Base-by-base conservation (phyloP, 2,888 invertebrate genomes). In the Dicranocentrus wangi region DNA sequence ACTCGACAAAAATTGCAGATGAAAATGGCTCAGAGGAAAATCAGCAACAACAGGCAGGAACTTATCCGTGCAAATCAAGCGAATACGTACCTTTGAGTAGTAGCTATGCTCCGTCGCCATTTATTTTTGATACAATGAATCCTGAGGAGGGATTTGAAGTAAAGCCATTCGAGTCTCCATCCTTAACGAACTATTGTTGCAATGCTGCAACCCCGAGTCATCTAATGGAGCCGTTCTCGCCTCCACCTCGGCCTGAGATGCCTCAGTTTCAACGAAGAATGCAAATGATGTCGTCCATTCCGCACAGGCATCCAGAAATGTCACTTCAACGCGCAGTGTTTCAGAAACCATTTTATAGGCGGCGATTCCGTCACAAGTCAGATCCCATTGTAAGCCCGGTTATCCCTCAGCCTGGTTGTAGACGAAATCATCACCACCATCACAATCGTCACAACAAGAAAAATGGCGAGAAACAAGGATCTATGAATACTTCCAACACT, bases 341-440 rank as follows among this genome's bases (percentile, higher is more conserved):
- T 39, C 79, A 82, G n/a, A 65, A 76, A 13, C 81, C 78, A 23
- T 78, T 78, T 43, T 47, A 68, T 60, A 61, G 81, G 2, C 39
- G 81, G 1, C 61, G 80, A 19, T 77, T 81, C 65, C 81, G 83
- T 28, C 81, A 85, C 51, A 82, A 83, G 61, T 75, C 80, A 25
- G 96, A 96, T 88, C 95, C 95, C 89, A 96, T 96, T 86, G 96
- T 96, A 15, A 96, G 95, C 88, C 96, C 96, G 0, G 96, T 96
- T 42, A 93, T 96, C 79, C 95, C 95, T 8, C 96, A 96, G 88
- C 95, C 95, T 0, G 95, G 95, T 1, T 86, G 86, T 53, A 69
- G 87, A 23, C 86, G 86, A 47, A 73, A 86, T 25, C 81, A 84
- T 25, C 82, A 81, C 27, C 83, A 85, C 51, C 81, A 83, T 58